phyloP scores from a whole-genome alignment of 2,797 vertebrate genomes.

The Catostomus latipinnis region DNA sequence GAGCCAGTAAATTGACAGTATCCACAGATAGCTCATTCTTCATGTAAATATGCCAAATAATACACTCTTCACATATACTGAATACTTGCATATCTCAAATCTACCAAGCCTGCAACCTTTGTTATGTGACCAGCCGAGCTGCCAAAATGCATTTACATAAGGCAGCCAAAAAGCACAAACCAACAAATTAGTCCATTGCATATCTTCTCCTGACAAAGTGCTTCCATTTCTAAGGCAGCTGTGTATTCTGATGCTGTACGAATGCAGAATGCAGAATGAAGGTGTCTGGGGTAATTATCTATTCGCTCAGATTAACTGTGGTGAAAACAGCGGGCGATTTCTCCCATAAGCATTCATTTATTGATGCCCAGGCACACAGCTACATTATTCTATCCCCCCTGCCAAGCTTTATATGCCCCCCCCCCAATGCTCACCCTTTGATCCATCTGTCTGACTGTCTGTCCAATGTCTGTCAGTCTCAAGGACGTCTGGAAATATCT shows the following conservation, averaged over 20 bases:
- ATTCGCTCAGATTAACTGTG: conserved; percentile 44
- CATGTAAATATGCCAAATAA: conserved; percentile 21
- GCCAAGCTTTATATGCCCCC: conserved; percentile 8
- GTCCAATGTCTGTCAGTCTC: not conserved
- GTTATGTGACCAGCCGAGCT: not conserved
- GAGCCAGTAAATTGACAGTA: not conserved
- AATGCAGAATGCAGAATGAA: conserved; percentile 1
- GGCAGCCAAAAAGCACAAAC: conserved; percentile 21
- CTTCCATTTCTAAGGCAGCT: conserved; percentile 16
- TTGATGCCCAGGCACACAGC: conserved; percentile 40
- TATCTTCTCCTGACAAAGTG: conserved; percentile 18
- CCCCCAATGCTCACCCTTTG: conserved; percentile 32
- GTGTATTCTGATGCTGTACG: conserved; percentile 14
- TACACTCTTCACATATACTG: conserved; percentile 5
- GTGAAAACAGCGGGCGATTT: conserved; percentile 34
- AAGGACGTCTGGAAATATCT: conserved; percentile 28
- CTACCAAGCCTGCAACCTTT: not conserved
- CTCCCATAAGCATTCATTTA: conserved; percentile 36
- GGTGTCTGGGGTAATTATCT: conserved; percentile 46
- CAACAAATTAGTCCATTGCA: conserved; percentile 6
- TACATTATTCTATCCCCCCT: conserved; percentile 43
- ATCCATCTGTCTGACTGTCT: conserved; percentile 43
- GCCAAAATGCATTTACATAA: not conserved
- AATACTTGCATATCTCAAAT: conserved; percentile 1
- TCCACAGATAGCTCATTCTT: conserved; percentile 35